Conservation (phyloP, 2,888 invertebrate genomes). For the Diadromus collaris region DNA sequence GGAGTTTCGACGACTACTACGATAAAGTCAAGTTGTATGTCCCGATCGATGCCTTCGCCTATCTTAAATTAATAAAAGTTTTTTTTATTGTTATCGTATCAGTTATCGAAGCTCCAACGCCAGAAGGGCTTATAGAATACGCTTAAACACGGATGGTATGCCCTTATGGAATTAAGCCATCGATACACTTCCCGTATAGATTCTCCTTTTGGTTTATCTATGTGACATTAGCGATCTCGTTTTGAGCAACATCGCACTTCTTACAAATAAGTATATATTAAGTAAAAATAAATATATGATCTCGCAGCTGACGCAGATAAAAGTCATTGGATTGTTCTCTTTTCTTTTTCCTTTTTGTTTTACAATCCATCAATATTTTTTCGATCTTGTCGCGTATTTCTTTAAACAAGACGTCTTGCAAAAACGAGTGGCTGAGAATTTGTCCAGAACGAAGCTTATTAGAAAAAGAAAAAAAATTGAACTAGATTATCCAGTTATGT, state of each 20-base stretch:
- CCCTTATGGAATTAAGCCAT: background rate
- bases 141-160: background rate
- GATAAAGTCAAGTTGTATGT: background rate
- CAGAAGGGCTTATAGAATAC: background rate
- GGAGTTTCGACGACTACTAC: background rate
- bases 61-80: background rate
- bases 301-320: background rate
- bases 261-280: conserved; percentile 1
- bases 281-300: background rate
- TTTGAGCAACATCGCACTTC: background rate
- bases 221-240: background rate
- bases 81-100: background rate
- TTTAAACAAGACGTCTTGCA: background rate
- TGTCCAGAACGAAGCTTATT: background rate
- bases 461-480: conserved; percentile 27
- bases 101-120: background rate
- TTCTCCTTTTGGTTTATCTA: background rate
- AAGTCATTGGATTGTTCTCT: background rate
- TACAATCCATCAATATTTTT: background rate
- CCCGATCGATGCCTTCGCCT: background rate
- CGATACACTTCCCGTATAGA: background rate
- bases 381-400: background rate
- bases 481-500: conserved; percentile 24
- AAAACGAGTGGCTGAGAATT: background rate
- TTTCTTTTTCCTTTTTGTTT: background rate